Evolutionary conservation across 1,140 invertebrate species (phyloP), one percentile per base, ranked within the genome.

Genomic region (Drosophila nasuta): DNA sequence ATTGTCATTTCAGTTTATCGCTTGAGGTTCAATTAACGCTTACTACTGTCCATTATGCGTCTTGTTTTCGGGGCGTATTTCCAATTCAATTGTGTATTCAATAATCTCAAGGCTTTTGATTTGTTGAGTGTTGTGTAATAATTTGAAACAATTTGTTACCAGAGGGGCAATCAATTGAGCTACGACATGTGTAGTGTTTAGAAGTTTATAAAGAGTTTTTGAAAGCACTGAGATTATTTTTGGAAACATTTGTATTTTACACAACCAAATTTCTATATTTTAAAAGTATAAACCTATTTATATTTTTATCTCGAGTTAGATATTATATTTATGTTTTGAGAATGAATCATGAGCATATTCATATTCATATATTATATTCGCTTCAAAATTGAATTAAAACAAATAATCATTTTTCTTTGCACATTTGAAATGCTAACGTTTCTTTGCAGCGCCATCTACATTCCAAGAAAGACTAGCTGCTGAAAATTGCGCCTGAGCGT

Each of bases 11-110:
- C 20, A 52, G 41, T 63, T 67, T 81, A 79, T 90, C 71, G 85
- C 86, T 90, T 90, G 85, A 63, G 85, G 81, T 89, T 79, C 85
- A 89, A 90, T 89, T 90, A 90, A 90, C 82, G 82, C 85, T 78
- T 81, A 90, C 85, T 90, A 90, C 87, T 90, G 85, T 89, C 81
- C 63, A 91, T 89, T 89, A 90, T 86, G 81, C 79, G 68, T 66
- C 58, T 75, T 28, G 67, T 72, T 87, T 87, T 60, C 65, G 76
- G 77, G 81, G 81, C 70, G 77, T 79, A 57, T 81, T 81, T 70
- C 52, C 48, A 81, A 81, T 78, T 88, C 77, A 89, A 87, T 87
- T 87, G 70, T 58, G 35, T 25, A 57, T 46, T 66, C 45, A 71
- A 90, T 88, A 82, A 77, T 82, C 82, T 86, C 71, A 78, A 79